Base-by-base conservation (phyloP, 2,797 vertebrate species). In the Syndactyla subalaris region DNA sequence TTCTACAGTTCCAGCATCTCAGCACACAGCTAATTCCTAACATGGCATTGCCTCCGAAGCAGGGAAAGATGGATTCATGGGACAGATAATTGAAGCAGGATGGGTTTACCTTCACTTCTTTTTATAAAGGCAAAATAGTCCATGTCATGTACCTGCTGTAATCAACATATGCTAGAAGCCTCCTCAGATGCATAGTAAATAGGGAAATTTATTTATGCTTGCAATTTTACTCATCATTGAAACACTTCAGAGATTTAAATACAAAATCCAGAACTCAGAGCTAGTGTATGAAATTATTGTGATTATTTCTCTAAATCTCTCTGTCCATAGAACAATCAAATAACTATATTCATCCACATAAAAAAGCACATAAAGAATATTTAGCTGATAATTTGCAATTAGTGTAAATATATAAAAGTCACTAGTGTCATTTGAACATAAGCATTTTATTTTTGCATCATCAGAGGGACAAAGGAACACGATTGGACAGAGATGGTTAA, bases 171-270 rank as follows among this genome's bases (percentile, higher is more conserved):
- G 54, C 43, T 75, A 85, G 68, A 85, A 96, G 88, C 93, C 95
- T 92, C 78, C 81, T 96, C 93, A 96, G 90, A 96, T 96, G 90
- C 94, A 91, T 66, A 95, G 75, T n/a, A 55, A 88, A 89, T 34
- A 67, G 46, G 52, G 21, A 85, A 63, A 74, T 93, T 93, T 88
- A 76, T 68, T 94, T 94, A 55, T 88, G 65, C 66, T 93, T 80
- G 29, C 57, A 71, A 55, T 73, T 92, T 81, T 82, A 85, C 23
- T 77, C 49, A 75, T 89, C 26, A 74, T 48, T 57, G 20, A 75
- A 72, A 94, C 75, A 65, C 58, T 75, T 92, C 62, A 86, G 74
- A 96, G 76, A 96, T 94, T 46, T 94, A 95, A 93, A 82, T 54
- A 72, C 61, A 91, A 95, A 92, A 93, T 89, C 67, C 77, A 96